Conservation (phyloP, 2,113 vertebrate species). For the Phoenicopterus ruber region DNA sequence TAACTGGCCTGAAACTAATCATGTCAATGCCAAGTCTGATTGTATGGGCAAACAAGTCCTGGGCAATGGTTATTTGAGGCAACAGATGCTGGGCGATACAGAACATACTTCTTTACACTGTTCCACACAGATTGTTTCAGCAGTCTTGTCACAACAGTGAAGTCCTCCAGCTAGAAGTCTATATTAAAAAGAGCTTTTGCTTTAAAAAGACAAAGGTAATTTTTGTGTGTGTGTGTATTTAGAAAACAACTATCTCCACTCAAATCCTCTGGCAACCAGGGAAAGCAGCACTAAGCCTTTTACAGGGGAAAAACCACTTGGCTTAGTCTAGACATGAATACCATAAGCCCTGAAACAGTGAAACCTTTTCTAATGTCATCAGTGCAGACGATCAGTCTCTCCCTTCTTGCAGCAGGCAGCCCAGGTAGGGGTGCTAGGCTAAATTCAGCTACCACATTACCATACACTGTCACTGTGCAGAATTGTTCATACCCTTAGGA, state of each 20-base stretch:
- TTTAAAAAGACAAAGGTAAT: background rate
- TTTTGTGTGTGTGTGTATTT: background rate
- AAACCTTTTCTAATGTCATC: background rate
- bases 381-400: background rate
- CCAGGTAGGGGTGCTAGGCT: background rate
- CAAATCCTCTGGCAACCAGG: background rate
- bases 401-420: background rate
- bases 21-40: background rate
- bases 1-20: background rate
- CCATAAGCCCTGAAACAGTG: background rate
- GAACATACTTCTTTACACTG: accelerated
- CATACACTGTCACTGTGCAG: background rate
- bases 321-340: background rate
- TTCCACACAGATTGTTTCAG: background rate
- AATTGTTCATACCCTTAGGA: background rate
- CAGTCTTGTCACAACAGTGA: background rate
- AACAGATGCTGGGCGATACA: background rate
- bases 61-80: background rate
- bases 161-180: background rate
- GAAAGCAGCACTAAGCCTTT: background rate
- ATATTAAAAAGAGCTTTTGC: background rate
- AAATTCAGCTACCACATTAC: background rate
- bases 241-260: background rate
- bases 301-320: background rate
- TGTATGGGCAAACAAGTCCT: background rate